Conservation (phyloP, 2,888 invertebrate species). For the Himalopsyche kuldschensis region DNA sequence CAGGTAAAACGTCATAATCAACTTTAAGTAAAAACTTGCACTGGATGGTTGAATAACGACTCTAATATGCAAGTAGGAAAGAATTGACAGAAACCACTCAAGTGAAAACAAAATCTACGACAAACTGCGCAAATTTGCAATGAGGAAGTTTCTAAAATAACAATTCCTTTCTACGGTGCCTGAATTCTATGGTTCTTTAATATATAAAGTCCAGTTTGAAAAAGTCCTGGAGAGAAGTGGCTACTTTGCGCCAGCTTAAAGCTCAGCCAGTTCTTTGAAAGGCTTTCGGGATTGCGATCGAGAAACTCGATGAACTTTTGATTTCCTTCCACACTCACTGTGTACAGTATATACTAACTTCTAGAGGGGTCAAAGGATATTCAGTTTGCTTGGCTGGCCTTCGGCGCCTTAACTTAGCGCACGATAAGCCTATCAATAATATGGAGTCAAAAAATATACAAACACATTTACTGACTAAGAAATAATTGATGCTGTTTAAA, state of each 20-base stretch:
- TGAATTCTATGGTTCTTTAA: neutral
- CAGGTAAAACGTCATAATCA: no score
- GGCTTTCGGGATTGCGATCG: neutral
- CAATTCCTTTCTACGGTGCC: neutral
- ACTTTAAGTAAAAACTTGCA: neutral
- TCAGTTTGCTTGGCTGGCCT: neutral
- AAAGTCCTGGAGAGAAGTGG: neutral
- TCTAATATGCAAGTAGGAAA: neutral
- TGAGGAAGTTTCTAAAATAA: neutral
- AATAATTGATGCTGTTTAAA: no score
- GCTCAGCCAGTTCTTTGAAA: neutral
- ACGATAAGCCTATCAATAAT: no score
- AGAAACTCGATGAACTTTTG: neutral
- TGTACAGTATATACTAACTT: neutral
- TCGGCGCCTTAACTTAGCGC: no score
- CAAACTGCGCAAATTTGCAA: neutral
- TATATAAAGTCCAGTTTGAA: neutral
- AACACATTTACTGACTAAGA: no score
- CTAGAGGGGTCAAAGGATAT: neutral
- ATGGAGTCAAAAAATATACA: no score
- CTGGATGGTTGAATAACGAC: neutral
- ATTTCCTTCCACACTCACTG: neutral
- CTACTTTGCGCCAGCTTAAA: neutral
- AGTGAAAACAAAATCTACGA: neutral
- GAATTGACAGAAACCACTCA: neutral